These are phyloP conservation scores for Drosophila melanica DNA, from an alignment of 1,140 invertebrate genomes.

Conservation along the genomic window DNA sequence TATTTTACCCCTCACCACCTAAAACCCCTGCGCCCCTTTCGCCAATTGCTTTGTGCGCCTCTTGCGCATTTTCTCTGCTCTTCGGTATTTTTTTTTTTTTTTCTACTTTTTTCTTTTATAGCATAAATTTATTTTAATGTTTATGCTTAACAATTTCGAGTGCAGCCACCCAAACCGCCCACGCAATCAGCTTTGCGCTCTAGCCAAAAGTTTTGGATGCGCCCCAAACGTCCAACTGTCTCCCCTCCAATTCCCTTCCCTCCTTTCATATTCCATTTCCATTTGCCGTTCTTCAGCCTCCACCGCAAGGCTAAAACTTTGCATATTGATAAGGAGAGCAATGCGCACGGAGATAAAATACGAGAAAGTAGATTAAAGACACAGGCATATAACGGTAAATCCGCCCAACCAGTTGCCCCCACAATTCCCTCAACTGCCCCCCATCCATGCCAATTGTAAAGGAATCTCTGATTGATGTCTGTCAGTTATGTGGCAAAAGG, in stretches of 20 bases:
- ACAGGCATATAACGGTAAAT: slow-evolving; percentile 3
- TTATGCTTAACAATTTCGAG: slow-evolving; percentile 75
- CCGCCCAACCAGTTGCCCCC: too few species aligned
- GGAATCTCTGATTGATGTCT: slow-evolving; percentile 74
- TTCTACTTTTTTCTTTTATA: slow-evolving; percentile 52
- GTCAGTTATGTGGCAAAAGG: slow-evolving; percentile 50
- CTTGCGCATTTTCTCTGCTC: slow-evolving; percentile 5
- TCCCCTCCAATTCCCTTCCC: slow-evolving; percentile 5
- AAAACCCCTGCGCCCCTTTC: background rate
- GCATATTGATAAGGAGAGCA: slow-evolving; percentile 71
- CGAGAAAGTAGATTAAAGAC: slow-evolving; percentile 57
- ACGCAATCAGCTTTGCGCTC: slow-evolving; percentile 52
- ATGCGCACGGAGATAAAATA: slow-evolving; percentile 59
- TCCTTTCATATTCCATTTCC: background rate
- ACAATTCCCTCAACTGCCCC: background rate
- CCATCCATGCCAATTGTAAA: slow-evolving; percentile 14
- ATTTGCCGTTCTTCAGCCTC: background rate
- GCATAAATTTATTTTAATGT: slow-evolving; percentile 82
- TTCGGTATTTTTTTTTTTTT: too few species aligned
- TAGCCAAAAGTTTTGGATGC: slow-evolving; percentile 48
- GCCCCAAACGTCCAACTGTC: slow-evolving; percentile 27
- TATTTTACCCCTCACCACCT: slow-evolving; percentile 3
- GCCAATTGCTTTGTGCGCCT: background rate
- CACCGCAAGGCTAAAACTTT: slow-evolving; percentile 52
- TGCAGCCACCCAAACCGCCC: slow-evolving; percentile 29